Evolutionary conservation across 2,797 vertebrate genomes (phyloP).

Genomic region (Sebastiscus tertius): DNA sequence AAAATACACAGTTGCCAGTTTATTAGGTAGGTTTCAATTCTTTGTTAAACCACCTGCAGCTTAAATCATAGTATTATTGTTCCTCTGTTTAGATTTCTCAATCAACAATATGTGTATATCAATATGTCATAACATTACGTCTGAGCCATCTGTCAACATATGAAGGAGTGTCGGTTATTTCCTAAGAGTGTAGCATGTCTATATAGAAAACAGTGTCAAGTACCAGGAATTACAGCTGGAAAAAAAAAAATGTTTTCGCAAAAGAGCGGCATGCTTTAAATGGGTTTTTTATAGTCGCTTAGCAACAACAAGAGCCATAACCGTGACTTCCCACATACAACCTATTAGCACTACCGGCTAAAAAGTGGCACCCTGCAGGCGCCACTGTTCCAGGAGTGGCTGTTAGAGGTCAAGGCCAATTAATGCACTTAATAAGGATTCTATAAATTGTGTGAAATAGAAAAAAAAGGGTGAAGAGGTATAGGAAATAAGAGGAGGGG

Average conservation of each 20-base stretch:
- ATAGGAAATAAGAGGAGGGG: neutral
- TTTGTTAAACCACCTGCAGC: neutral
- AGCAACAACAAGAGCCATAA: conserved; percentile 46
- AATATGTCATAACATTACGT: neutral
- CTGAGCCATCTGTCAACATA: neutral
- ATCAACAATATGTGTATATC: neutral
- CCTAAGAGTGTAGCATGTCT: neutral
- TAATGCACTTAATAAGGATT: neutral
- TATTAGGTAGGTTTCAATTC: neutral
- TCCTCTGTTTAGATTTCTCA: neutral
- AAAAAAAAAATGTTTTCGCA: neutral
- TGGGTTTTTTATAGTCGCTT: conserved; percentile 18
- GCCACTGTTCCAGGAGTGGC: conserved; percentile 5
- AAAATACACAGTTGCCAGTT: neutral
- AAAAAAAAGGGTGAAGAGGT: neutral
- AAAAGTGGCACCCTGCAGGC: conserved; percentile 14
- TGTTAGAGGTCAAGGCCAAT: conserved; percentile 22
- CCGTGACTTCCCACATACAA: neutral
- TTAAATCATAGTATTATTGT: neutral
- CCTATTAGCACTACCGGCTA: conserved; percentile 1
- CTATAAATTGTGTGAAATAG: neutral
- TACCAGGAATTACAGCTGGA: neutral
- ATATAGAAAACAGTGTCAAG: neutral
- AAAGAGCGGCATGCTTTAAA: neutral
- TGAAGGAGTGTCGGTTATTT: neutral